These are phyloP conservation scores for Eremophila alpestris DNA, from an alignment of 2,797 vertebrate genomes.

Conservation along the genomic window DNA sequence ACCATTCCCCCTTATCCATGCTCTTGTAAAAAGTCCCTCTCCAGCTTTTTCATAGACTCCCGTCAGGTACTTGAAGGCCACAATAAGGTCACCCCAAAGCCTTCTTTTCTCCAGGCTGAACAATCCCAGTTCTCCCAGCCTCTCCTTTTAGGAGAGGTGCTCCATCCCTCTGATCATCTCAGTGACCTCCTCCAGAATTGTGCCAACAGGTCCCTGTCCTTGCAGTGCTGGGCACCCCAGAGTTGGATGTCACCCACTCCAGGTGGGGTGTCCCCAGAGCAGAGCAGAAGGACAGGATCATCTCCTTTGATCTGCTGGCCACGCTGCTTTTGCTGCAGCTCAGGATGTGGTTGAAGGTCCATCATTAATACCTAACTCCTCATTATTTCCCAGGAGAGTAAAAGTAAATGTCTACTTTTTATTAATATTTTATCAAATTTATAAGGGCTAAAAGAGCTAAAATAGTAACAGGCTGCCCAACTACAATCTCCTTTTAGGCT, in stretches of 20 bases:
- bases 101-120: neutral
- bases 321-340: neutral
- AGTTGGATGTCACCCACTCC: neutral
- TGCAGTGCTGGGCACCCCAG: neutral
- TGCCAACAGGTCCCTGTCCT: neutral
- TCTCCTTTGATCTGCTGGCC: neutral
- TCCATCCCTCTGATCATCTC: neutral
- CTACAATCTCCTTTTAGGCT: neutral
- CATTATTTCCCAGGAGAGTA: neutral
- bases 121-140: neutral
- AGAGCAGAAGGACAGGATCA: neutral
- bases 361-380: neutral
- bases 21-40: neutral
- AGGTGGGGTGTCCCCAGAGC: neutral
- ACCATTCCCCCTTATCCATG: neutral
- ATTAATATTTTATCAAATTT: neutral
- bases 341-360: neutral
- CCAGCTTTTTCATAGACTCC: neutral
- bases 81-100: neutral
- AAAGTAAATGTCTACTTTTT: neutral
- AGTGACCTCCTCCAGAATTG: fast-evolving
- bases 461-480: neutral
- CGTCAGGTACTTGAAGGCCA: neutral
- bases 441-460: neutral
- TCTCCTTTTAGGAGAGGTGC: neutral